Evolutionary conservation across 2,113 vertebrate species (phyloP), one percentile per base, ranked within the genome.

Genomic region (Salminus brasiliensis): DNA sequence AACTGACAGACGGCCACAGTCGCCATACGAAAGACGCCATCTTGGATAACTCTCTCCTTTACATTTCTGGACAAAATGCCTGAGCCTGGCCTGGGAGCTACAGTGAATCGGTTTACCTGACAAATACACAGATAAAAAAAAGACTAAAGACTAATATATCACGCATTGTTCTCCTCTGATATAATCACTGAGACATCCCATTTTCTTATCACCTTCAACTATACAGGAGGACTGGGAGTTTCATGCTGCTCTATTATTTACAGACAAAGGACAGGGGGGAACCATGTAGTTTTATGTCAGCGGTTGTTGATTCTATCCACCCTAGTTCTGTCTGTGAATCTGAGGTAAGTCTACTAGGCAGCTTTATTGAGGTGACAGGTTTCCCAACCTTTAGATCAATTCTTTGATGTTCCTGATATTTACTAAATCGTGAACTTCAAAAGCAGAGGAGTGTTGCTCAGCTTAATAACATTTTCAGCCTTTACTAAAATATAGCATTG

Each of bases 1-100:
- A 71, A 21, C 79, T 39, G 57, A 76, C 67, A 21, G 72, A 16
- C 1, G 0, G 34, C 47, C 55, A 74, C 41, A 21, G 8, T n/a
- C 41, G 16, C 52, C 34, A n/a, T 47, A 9, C 69, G 34, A 4
- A 16, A 21, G 55, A 15, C 7, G 21, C 71, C 21, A 75, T 55
- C 55, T 74, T 63, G 27, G 29, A 76, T 70, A 30, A 72, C 27
- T 68, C 52, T 12, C 39, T 49, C 5, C 43, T 41, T 47, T 47
- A 5, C 12, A 75, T 21, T 9, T 60, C 34, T 29, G 3, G 16
- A 16, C 53, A 27, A 4, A 3, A 57, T 73, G 25, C n/a, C n/a
- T 57, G 27, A 36, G 9, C 15, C 18, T 8, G 11, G 29, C 23
- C 18, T 6, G 53, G 43, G 39, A n/a, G 3, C 4, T 62, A n/a